Conservation (phyloP, 2,113 vertebrate genomes). For the Macquaria australasica region DNA sequence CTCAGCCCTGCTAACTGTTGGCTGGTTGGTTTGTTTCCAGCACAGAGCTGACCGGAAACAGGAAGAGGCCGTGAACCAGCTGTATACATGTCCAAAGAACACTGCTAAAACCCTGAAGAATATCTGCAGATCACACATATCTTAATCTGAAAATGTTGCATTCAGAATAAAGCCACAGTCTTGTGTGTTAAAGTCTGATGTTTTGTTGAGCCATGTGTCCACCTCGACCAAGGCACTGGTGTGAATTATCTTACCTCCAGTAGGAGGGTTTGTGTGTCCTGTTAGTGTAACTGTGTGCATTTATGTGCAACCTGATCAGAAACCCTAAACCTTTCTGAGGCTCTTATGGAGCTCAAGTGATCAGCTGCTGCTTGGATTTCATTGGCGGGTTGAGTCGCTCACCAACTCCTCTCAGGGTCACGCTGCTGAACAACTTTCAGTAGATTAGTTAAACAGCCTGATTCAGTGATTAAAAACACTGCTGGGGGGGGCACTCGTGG, state of each 20-base stretch:
- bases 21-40: too few relatives aligned
- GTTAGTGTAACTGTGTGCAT: background rate
- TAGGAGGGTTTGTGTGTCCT: background rate
- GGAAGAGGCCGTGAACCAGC: too few relatives aligned
- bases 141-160: too few relatives aligned
- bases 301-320: background rate
- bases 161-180: too few relatives aligned
- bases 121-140: too few relatives aligned
- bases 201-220: too few relatives aligned
- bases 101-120: too few relatives aligned
- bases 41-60: too few relatives aligned
- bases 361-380: background rate
- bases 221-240: background rate
- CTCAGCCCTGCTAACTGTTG: too few relatives aligned
- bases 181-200: too few relatives aligned
- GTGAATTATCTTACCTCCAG: background rate
- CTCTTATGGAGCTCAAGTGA: background rate
- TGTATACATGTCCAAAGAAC: too few relatives aligned
- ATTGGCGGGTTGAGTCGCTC: background rate
- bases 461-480: conserved; percentile 5
- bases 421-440: background rate
- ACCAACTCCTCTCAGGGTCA: background rate
- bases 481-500: background rate
- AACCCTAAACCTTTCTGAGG: background rate
- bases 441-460: background rate